Evolutionary conservation across 2,888 invertebrate species (phyloP).

Genomic region (Celastrina argiolus): DNA sequence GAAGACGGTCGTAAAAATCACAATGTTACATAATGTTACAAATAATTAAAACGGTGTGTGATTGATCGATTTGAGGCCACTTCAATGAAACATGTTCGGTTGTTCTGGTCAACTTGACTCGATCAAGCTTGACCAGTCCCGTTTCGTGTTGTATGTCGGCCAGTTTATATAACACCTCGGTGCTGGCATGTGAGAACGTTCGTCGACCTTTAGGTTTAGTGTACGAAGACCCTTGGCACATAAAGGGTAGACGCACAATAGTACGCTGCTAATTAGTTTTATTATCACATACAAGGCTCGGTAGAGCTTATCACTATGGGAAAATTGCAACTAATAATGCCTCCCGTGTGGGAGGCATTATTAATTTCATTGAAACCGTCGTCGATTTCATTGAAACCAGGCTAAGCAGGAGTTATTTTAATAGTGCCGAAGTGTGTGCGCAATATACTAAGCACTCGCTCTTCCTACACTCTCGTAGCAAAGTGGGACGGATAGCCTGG

Average conservation of each 20-base stretch:
- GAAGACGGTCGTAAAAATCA: too few relatives aligned
- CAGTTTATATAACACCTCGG: not conserved
- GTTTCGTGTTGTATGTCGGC: not conserved
- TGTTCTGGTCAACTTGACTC: conserved; percentile 6
- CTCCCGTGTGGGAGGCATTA: too few relatives aligned
- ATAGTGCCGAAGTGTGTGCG: too few relatives aligned
- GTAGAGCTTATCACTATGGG: too few relatives aligned
- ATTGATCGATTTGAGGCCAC: not conserved
- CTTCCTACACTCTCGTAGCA: too few relatives aligned
- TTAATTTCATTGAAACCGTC: too few relatives aligned
- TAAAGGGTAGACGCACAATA: not conserved
- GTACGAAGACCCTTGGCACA: not conserved
- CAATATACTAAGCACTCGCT: too few relatives aligned
- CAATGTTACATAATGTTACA: too few relatives aligned
- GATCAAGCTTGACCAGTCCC: not conserved
- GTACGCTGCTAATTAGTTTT: not conserved
- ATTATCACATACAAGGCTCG: not conserved
- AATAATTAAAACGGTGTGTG: not conserved
- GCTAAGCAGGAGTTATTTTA: too few relatives aligned
- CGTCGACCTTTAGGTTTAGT: not conserved
- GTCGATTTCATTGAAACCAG: too few relatives aligned
- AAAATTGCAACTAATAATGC: too few relatives aligned
- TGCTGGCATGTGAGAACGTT: not conserved
- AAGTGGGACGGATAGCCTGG: too few relatives aligned
- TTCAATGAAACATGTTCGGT: not conserved